Base-by-base conservation (phyloP, 1,140 invertebrate genomes). In the Pseudomyrmex pallidus region DNA sequence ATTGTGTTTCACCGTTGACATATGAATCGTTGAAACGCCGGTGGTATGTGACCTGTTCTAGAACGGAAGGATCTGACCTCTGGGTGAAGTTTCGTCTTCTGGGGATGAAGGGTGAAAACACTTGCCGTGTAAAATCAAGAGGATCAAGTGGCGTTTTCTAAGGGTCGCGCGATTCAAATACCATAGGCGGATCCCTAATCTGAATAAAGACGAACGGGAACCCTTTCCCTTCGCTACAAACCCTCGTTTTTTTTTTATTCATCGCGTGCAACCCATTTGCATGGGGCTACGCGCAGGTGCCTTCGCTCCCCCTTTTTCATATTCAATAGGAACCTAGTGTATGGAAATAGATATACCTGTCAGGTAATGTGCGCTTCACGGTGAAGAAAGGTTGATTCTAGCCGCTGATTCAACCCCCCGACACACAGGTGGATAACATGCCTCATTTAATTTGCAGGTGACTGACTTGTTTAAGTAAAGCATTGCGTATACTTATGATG, bases 201-300 rank as follows among this genome's bases (percentile, higher is more conserved):
- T 94, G 93, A 94, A 94, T 94, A 94, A 86, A 68, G 76, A 46
- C 54, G 63, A 25, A 25, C 54, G 48, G 20, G 64, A 89, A 87
- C 90, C 90, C 90, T 91, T 91, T 89, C 62, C n/a, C 74, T 83
- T 78, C 61, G 61, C 63, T 67, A 70, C 78, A 22, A 85, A 85
- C 68, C 88, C 85, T 84, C 89, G n/a, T 91, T 92, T 35, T 35
- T 35, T 35, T 93, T 92, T 93, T 93, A 93, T 91, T 92, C 92
- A 91, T 90, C 87, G 82, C 68, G 62, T 64, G 74, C 87, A 90
- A 90, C 90, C 35, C 91, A 92, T 92, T 93, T 92, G 91, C 92
- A 93, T 93, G 91, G 82, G 54, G 63, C 66, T 62, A 56, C 70
- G 61, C 54, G 64, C 90, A 92, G 90, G 91, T 92, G 90, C 76